A percentile compares a stretch with the other conserved stretches of the same genome.
These are phyloP conservation scores for Bombyx mori DNA, from an alignment of 1,140 invertebrate species.

Conservation along the genomic window ASM3026992v2 NC_085117.1:2856001-2856500, in stretches of 20 bases:
- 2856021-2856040: slow-evolving; percentile 66
- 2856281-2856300: slow-evolving; percentile 65
- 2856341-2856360: slow-evolving; percentile 27
- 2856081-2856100: slow-evolving; percentile 28
- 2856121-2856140: slow-evolving; percentile 49
- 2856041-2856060: slow-evolving; percentile 62
- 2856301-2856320: slow-evolving; percentile 67
- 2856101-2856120: slow-evolving; percentile 41
- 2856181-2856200: slow-evolving; percentile 70
- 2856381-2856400: too few relatives aligned
- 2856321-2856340: slow-evolving; percentile 27
- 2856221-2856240: slow-evolving; percentile 71
- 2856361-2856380: too few relatives aligned
- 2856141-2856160: slow-evolving; percentile 41
- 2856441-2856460: too few relatives aligned
- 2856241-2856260: slow-evolving; percentile 69
- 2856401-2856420: too few relatives aligned
- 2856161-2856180: slow-evolving; percentile 68
- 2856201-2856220: slow-evolving; percentile 67
- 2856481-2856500: too few relatives aligned
- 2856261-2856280: slow-evolving; percentile 47
- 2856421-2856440: too few relatives aligned
- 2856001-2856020: slow-evolving; percentile 68
- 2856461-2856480: too few relatives aligned
- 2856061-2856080: slow-evolving; percentile 58